These are phyloP conservation scores for Elanoides forficatus DNA, from an alignment of 2,113 vertebrate species.

Conservation along the genomic window DNA sequence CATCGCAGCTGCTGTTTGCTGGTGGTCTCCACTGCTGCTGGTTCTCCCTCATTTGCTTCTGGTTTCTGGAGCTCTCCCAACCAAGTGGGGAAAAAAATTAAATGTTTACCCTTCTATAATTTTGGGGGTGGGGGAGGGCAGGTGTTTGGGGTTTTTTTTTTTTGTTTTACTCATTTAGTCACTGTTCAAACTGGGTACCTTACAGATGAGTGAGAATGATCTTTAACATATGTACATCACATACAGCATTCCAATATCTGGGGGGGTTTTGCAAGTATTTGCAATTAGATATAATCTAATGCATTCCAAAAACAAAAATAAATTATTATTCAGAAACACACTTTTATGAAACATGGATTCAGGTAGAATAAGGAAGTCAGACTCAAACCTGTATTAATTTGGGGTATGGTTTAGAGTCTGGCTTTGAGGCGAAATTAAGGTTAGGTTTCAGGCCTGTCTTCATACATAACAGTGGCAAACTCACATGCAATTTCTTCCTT, in stretches of 20 bases:
- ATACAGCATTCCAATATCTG: background rate
- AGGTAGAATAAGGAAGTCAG: background rate
- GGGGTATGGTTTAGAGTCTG: background rate
- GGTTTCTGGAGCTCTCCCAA: background rate
- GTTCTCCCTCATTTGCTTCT: background rate
- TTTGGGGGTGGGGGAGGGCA: background rate
- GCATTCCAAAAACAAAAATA: background rate
- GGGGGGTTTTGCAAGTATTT: background rate
- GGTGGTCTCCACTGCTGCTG: background rate
- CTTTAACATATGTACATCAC: background rate
- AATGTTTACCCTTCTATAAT: background rate
- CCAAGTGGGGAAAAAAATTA: background rate
- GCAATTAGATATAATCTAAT: background rate
- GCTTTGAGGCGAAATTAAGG: background rate
- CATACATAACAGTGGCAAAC: background rate
- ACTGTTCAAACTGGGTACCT: background rate
- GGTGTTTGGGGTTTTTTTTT: background rate
- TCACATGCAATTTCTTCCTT: background rate
- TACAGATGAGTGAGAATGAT: background rate
- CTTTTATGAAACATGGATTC: background rate
- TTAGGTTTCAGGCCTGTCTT: background rate
- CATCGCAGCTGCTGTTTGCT: slow-evolving; percentile 38
- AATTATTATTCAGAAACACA: background rate
- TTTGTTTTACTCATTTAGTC: background rate
- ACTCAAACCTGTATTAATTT: background rate